Percentiles rank a stretch among this genome's conserved stretches.
Evolutionary conservation across 2,113 vertebrate genomes (phyloP).

Genomic region (Pontoporia blainvillei): DNA sequence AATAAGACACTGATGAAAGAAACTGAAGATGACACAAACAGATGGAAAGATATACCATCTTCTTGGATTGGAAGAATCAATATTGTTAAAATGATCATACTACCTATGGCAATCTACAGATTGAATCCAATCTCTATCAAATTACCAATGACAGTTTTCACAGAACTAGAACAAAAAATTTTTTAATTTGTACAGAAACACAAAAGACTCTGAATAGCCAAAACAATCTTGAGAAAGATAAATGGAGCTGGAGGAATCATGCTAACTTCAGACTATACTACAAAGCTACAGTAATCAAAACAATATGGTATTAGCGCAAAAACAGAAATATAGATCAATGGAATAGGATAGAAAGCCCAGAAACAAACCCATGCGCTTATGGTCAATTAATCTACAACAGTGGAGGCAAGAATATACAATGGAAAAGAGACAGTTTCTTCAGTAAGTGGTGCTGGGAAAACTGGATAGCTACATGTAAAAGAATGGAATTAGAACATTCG

Average conservation of each 20-base stretch:
- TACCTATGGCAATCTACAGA: background rate
- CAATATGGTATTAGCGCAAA: background rate
- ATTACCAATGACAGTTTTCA: background rate
- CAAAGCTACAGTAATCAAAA: background rate
- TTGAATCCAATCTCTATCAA: background rate
- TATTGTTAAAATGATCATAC: background rate
- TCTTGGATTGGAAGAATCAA: background rate
- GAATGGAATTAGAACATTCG: background rate
- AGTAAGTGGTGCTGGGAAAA: background rate
- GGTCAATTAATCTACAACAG: background rate
- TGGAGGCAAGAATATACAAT: background rate
- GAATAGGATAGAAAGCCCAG: background rate
- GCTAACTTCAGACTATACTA: background rate
- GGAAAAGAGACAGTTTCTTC: background rate
- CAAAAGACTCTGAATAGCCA: too few relatives aligned
- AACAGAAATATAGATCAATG: background rate
- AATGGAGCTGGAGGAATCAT: background rate
- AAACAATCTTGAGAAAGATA: too few relatives aligned
- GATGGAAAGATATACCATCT: background rate
- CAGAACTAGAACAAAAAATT: background rate
- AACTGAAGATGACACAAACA: background rate
- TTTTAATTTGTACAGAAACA: background rate
- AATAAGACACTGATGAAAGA: background rate
- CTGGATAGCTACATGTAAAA: background rate
- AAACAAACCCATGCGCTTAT: background rate